A percentile compares a stretch with the other conserved stretches of the same genome.
These are phyloP conservation scores for Troglohyphantes excavatus DNA, from an alignment of 2,888 invertebrate genomes.

Conservation along the genomic window DNA sequence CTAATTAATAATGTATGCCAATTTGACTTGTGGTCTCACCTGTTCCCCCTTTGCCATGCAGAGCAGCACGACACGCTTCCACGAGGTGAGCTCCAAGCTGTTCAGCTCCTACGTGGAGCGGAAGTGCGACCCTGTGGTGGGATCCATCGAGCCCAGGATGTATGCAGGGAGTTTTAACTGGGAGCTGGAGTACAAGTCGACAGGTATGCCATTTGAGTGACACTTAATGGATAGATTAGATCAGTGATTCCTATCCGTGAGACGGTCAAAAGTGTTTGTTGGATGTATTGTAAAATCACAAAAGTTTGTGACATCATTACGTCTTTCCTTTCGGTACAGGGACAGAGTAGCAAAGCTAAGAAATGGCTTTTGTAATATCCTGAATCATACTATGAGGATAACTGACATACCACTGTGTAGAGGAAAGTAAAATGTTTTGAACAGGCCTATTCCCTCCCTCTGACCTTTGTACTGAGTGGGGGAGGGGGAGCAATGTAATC, in stretches of 20 bases:
- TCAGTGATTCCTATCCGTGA: neutral
- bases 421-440: no score
- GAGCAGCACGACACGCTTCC: conserved; percentile 82
- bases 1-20: no score
- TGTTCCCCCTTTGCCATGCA: conserved; percentile 76
- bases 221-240: neutral
- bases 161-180: conserved; percentile 94
- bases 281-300: neutral
- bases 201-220: conserved; percentile 80
- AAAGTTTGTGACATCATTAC: neutral
- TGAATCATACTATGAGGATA: no score
- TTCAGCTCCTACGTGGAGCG: conserved; percentile 86
- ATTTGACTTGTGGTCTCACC: neutral
- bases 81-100: conserved; percentile 82
- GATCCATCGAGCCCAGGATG: conserved; percentile 98
- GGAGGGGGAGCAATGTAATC: no score
- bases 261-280: neutral
- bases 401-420: no score
- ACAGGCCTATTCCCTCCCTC: no score
- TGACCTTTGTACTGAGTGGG: no score
- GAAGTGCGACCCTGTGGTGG: conserved; percentile 96
- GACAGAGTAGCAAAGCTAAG: no score
- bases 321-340: neutral
- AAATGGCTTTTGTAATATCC: no score
- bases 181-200: conserved; percentile 88